Evolutionary conservation across 2,797 vertebrate species (phyloP), one percentile per base, ranked within the genome.

Genomic region (Paramormyrops hopkinsi): DNA sequence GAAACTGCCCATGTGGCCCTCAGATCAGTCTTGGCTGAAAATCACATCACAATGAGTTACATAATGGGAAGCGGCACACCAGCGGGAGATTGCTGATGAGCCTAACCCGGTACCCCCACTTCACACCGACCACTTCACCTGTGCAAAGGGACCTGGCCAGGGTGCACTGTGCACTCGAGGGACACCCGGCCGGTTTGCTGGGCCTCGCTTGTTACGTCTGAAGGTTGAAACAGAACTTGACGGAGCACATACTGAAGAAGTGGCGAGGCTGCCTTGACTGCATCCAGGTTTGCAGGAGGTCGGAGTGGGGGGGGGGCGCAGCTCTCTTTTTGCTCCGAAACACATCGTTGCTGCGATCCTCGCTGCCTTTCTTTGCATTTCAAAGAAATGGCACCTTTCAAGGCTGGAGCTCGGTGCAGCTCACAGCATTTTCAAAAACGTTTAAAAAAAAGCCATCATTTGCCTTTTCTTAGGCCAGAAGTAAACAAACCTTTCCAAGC

Each of bases 141-240:
- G 25, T 93, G 92, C 89, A 96, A 95, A 92, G 92, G 93, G 2
- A 95, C 0, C 89, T 92, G 53, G 91, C 95, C 48, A 93, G 92
- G 89, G 90, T 91, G 89, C 92, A 91, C 91, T 90, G 90, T 91
- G 89, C 92, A 91, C 91, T 90, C 90, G 17, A 93, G 94, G 0
- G 94, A 94, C 22, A 85, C 93, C 14, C 94, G 88, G 89, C 92
- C 93, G 1, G 89, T 93, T 25, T 95, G 93, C 90, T 95, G 94
- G 94, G 94, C 95, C 37, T 96, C 93, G 0, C 91, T 96, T 85
- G 92, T 94, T 46, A 94, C 94, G 89, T 96, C 89, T 93, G 94
- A 93, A 95, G 92, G 90, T 96, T 95, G 96, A 95, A 94, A 88
- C 94, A 95, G 86, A 94, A 73, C 48, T 62, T 96, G 92, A 92